Evolutionary conservation across 2,797 vertebrate species (phyloP), one percentile per base, ranked within the genome.

Genomic region (Channa striata): DNA sequence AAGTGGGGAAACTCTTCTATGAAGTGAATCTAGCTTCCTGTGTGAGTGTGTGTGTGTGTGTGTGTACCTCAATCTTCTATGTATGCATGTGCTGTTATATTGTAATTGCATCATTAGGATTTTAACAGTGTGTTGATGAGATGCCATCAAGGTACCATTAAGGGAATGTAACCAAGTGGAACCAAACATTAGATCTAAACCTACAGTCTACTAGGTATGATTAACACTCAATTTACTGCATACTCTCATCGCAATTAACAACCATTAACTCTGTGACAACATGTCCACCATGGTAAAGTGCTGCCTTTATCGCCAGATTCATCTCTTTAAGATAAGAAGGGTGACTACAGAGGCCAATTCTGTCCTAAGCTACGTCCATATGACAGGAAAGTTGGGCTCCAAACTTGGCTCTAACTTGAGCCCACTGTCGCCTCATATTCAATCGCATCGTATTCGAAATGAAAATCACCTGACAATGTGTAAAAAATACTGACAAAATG

Each of bases 141-240:
- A 44, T 34, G 42, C 39, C 69, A 71, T 78, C 68, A 63, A 76
- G 67, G 77, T 43, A 48, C 66, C 71, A 77, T 77, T 80, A 78
- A 56, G 67, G 52, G 72, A 69, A 69, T 37, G 52, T 57, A 71
- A 74, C 68, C 50, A 77, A 66, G 83, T 65, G 68, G 74, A 87
- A 84, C 80, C 59, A 56, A 78, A 77, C 51, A 74, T 70, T 74
- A 79, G 57, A 63, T 16, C 8, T 60, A 54, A 73, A 74, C 47
- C 80, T 64, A 44, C 40, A 59, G 59, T 59, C 58, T 43, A 51
- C 48, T 19, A 19, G 64, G 25, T 61, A 58, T 69, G 61, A 90
- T 84, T 82, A 78, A 72, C 1, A 47, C 51, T 71, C 52, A 30
- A 47, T 78, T 69, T 57, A 44, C n/a, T n/a, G 17, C n/a, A 82